Conservation (phyloP, 2,797 vertebrate species). For the Cryptoprocta ferox region DNA sequence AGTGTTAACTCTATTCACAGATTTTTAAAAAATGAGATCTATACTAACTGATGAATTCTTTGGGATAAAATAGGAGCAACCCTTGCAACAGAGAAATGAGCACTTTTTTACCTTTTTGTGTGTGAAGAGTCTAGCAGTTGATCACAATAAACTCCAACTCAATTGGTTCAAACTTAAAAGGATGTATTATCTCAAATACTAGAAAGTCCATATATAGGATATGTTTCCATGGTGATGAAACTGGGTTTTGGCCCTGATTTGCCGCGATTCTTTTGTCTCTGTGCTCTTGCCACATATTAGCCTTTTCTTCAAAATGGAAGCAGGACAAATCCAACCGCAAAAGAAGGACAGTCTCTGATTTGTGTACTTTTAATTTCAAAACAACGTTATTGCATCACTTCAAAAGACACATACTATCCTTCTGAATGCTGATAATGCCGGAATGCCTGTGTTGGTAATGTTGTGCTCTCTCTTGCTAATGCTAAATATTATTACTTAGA, state of each 20-base stretch:
- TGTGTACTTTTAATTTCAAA: neutral
- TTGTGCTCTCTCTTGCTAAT: neutral
- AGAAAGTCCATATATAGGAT: neutral
- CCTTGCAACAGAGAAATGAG: neutral
- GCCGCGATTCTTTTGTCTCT: neutral
- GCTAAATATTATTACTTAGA: neutral
- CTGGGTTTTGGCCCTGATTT: neutral
- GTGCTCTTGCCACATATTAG: neutral
- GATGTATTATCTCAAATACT: neutral
- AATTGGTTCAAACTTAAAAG: neutral
- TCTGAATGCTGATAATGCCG: neutral
- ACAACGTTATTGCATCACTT: neutral
- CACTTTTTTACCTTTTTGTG: neutral
- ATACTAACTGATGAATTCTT: neutral
- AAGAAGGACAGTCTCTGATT: neutral
- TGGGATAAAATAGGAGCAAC: neutral
- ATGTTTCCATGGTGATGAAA: neutral
- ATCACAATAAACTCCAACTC: neutral
- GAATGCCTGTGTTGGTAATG: neutral
- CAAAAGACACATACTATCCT: neutral
- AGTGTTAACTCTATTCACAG: neutral
- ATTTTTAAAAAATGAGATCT: neutral
- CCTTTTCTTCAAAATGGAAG: neutral
- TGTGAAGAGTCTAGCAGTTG: neutral
- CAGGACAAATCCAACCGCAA: neutral